These are phyloP conservation scores for Notoglanidium macrostoma DNA, from an alignment of 2,797 vertebrate genomes.

Conservation along the genomic window DNA sequence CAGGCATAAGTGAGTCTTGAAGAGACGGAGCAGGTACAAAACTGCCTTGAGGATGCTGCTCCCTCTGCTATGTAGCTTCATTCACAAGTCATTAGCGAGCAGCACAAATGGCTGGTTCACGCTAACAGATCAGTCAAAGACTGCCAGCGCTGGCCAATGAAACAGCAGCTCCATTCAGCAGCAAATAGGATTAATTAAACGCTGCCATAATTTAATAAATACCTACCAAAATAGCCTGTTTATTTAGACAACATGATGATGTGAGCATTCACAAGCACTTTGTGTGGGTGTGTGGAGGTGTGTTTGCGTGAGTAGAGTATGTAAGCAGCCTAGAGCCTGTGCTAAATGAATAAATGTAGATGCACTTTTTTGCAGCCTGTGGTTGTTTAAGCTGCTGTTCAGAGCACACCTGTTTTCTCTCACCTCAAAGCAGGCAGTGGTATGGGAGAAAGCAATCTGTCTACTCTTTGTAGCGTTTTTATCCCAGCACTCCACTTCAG, in stretches of 20 bases:
- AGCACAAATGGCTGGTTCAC: constrained; percentile 46
- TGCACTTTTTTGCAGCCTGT: background rate
- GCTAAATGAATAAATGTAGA: constrained; percentile 10
- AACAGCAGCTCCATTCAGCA: constrained; percentile 26
- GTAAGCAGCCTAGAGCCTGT: background rate
- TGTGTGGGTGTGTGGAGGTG: background rate
- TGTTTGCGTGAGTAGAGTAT: background rate
- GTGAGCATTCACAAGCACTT: constrained; percentile 6
- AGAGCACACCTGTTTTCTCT: background rate
- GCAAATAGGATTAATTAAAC: constrained; percentile 48
- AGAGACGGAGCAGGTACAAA: constrained; percentile 10
- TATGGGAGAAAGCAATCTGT: background rate
- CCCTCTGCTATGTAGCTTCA: background rate
- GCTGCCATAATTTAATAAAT: constrained; percentile 30
- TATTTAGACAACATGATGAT: constrained; percentile 19
- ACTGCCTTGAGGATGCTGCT: constrained; percentile 8
- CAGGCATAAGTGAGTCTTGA: constrained; percentile 15
- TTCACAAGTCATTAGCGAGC: constrained; percentile 3
- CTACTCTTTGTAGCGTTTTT: background rate
- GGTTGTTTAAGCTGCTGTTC: background rate
- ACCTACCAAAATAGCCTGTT: constrained; percentile 33
- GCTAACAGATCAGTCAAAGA: constrained; percentile 35
- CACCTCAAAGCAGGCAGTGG: background rate
- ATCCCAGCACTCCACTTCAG: background rate
- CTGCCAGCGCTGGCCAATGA: background rate